Conservation (phyloP, 2,113 vertebrate genomes). For the Ciconia boyciana region DNA sequence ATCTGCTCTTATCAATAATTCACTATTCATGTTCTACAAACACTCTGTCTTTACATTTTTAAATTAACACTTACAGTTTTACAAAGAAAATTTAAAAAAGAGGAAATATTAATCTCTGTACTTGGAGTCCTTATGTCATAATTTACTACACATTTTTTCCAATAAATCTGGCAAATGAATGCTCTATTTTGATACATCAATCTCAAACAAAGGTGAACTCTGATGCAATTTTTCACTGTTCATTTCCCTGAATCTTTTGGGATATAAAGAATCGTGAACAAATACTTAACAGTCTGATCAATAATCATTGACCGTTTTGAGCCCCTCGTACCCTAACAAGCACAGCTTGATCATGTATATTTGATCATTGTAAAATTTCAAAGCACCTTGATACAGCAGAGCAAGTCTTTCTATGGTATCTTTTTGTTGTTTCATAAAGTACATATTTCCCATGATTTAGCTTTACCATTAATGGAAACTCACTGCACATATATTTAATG, state of each 20-base stretch:
- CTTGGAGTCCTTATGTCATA: background rate
- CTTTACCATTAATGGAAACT: conserved; percentile 39
- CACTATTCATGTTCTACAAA: conserved; percentile 33
- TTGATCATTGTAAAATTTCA: conserved; percentile 78
- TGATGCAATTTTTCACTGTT: conserved; percentile 64
- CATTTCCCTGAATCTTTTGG: conserved; percentile 71
- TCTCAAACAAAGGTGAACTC: conserved; percentile 60
- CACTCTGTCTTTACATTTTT: background rate
- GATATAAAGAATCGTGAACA: conserved; percentile 71
- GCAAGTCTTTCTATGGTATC: conserved; percentile 54
- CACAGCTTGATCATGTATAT: conserved; percentile 80
- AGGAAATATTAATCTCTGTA: background rate
- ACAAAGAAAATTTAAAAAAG: background rate
- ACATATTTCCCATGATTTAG: conserved; percentile 15
- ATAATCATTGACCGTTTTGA: conserved; percentile 73
- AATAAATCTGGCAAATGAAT: conserved; percentile 21
- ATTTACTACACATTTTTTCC: conserved; percentile 38
- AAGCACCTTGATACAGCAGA: conserved; percentile 66
- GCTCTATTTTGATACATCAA: conserved; percentile 10
- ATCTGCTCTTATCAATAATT: conserved; percentile 61
- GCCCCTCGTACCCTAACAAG: conserved; percentile 70
- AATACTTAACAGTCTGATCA: conserved; percentile 80
- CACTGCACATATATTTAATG: conserved; percentile 57
- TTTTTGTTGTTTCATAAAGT: conserved; percentile 62
- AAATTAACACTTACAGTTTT: conserved; percentile 19